These are phyloP conservation scores for Chaetogeoica ovagalla DNA, from an alignment of 2,888 invertebrate genomes.

Conservation along the genomic window DNA sequence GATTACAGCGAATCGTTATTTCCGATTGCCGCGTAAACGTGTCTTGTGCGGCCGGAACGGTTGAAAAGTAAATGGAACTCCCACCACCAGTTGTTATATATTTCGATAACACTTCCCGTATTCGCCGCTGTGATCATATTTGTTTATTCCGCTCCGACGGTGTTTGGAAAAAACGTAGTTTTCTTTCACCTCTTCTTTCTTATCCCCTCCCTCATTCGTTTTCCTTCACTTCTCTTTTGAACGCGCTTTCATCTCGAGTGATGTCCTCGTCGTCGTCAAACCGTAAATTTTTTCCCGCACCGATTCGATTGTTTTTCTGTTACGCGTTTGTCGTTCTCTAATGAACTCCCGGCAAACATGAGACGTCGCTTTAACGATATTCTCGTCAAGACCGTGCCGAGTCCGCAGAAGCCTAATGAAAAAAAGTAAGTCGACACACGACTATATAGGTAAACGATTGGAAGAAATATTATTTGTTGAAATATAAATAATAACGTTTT, in stretches of 20 bases:
- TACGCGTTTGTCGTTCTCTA: too few species aligned
- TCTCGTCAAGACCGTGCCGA: slow-evolving; percentile 17
- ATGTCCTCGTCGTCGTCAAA: background rate
- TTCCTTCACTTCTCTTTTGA: too few species aligned
- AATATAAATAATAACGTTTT: too few species aligned
- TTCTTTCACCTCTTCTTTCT: background rate
- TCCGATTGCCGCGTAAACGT: too few species aligned
- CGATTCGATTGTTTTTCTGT: too few species aligned
- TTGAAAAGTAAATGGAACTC: too few species aligned
- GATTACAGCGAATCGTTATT: too few species aligned
- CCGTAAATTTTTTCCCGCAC: background rate
- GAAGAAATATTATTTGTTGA: too few species aligned
- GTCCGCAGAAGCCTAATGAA: background rate
- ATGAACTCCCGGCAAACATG: background rate
- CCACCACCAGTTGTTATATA: too few species aligned
- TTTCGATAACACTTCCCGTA: too few species aligned
- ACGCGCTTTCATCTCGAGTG: background rate
- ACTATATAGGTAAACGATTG: too few species aligned
- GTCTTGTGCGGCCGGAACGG: too few species aligned
- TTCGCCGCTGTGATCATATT: background rate
- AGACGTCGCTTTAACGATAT: slow-evolving; percentile 26
- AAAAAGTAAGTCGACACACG: slow-evolving; percentile 23
- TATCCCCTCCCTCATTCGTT: background rate
- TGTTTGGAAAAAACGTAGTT: background rate
- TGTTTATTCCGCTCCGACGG: background rate